Percentiles rank a stretch among this genome's conserved stretches.
Evolutionary conservation across 2,113 vertebrate species (phyloP).

Genomic region (Rhadina sibilatrix): DNA sequence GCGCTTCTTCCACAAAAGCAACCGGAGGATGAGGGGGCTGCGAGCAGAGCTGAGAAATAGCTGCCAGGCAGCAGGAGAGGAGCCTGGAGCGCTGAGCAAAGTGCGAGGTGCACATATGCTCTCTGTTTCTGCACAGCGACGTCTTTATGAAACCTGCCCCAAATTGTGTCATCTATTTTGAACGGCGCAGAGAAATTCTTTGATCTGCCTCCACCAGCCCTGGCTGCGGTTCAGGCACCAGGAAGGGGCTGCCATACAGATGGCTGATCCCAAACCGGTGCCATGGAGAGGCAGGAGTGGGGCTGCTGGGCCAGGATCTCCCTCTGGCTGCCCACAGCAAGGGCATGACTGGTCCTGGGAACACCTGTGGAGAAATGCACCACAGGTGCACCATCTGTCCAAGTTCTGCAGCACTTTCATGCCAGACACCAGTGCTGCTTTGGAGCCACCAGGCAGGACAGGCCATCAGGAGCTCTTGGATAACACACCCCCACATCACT

Average conservation of each 20-base stretch:
- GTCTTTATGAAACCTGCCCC: not conserved
- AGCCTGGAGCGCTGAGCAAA: slow-evolving; percentile 37
- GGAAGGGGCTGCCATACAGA: not conserved
- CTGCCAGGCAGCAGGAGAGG: slow-evolving; percentile 57
- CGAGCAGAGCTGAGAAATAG: slow-evolving; percentile 38
- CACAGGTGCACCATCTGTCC: rapidly evolving
- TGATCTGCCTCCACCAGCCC: slow-evolving; percentile 7
- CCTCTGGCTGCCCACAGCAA: not conserved
- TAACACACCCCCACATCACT: rapidly evolving
- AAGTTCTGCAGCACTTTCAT: not conserved
- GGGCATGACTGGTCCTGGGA: rapidly evolving
- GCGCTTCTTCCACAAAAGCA: slow-evolving; percentile 61
- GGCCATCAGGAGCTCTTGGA: not conserved
- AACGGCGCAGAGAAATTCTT: not conserved
- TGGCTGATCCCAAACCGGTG: not conserved
- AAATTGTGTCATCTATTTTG: slow-evolving; percentile 61
- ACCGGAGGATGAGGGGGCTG: slow-evolving; percentile 62
- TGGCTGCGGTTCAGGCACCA: not conserved
- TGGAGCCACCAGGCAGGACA: not conserved
- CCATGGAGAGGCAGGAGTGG: not conserved
- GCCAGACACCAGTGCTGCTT: rapidly evolving
- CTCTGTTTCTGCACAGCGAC: slow-evolving; percentile 45
- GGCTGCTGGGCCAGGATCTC: not conserved
- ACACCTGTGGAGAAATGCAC: not conserved
- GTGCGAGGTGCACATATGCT: slow-evolving; percentile 54